These are phyloP conservation scores for Melopsittacus undulatus DNA, from an alignment of 2,797 vertebrate genomes.

Conservation along the genomic window DNA sequence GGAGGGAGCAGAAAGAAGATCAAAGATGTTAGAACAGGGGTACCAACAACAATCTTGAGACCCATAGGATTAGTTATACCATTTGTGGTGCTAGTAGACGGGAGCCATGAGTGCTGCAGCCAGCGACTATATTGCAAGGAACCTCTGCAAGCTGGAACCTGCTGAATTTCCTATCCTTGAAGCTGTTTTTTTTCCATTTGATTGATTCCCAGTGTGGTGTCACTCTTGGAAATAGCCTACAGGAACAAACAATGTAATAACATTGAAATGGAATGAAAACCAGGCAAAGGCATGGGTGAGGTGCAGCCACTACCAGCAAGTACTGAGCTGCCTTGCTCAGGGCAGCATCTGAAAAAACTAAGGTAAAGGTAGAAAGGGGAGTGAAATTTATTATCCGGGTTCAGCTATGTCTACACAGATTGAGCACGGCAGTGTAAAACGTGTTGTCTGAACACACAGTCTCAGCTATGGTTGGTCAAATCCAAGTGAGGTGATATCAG, in stretches of 20 bases:
- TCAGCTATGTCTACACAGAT: background rate
- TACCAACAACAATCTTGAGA: background rate
- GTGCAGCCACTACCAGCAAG: background rate
- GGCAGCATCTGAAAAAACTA: background rate
- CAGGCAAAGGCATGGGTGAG: background rate
- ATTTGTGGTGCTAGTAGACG: background rate
- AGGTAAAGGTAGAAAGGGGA: background rate
- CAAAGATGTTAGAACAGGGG: background rate
- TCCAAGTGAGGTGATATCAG: slow-evolving; percentile 67
- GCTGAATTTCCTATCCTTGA: background rate
- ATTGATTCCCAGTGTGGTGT: background rate
- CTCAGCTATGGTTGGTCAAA: slow-evolving; percentile 31
- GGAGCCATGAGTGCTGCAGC: background rate
- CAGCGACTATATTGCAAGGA: background rate
- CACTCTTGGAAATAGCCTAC: background rate
- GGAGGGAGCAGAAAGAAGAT: background rate
- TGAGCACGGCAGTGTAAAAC: background rate
- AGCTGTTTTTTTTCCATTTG: background rate
- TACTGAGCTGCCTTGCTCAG: slow-evolving; percentile 20
- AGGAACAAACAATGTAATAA: background rate
- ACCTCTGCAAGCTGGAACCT: background rate
- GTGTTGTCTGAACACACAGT: background rate
- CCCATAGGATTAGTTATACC: background rate
- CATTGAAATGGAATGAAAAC: background rate
- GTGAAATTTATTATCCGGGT: background rate